These are phyloP conservation scores for Patella pellucida DNA, from an alignment of 2,888 invertebrate genomes.

Conservation along the genomic window DNA sequence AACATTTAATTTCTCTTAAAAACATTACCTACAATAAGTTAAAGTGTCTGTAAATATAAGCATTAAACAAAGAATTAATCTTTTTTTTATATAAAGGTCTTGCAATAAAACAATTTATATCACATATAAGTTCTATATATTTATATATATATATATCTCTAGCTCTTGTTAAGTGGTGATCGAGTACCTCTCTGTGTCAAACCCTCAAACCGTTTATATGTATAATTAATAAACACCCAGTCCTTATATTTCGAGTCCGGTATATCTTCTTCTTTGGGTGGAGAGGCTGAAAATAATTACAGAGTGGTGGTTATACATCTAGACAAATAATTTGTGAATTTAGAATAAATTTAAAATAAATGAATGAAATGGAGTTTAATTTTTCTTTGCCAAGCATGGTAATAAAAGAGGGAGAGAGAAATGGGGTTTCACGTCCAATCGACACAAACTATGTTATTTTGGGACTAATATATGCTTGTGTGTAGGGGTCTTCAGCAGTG, in stretches of 20 bases:
- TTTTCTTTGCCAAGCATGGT: not conserved
- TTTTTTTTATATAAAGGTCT: too few relatives aligned
- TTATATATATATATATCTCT: constrained; percentile 15
- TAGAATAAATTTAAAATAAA: too few relatives aligned
- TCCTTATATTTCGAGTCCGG: constrained; percentile 79
- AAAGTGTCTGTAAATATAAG: too few relatives aligned
- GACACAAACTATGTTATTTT: too few relatives aligned
- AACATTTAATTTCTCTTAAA: too few relatives aligned
- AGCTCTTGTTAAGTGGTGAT: constrained; percentile 39
- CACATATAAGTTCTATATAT: not conserved
- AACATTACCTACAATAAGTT: too few relatives aligned
- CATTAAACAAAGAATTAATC: too few relatives aligned
- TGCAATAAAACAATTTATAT: not conserved
- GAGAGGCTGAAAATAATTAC: constrained; percentile 25
- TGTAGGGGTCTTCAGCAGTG: too few relatives aligned
- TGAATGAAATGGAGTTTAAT: not conserved
- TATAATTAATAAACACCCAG: constrained; percentile 99
- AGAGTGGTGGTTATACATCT: not conserved
- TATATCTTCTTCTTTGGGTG: constrained; percentile 33
- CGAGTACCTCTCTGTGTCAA: constrained; percentile 86
- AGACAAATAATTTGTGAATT: too few relatives aligned
- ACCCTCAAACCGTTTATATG: constrained; percentile 99
- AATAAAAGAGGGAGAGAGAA: constrained; percentile 5
- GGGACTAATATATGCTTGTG: too few relatives aligned
- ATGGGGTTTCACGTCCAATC: too few relatives aligned